phyloP scores from a whole-genome alignment of 2,797 vertebrate genomes.

The Phoxinus dragarum region DNA sequence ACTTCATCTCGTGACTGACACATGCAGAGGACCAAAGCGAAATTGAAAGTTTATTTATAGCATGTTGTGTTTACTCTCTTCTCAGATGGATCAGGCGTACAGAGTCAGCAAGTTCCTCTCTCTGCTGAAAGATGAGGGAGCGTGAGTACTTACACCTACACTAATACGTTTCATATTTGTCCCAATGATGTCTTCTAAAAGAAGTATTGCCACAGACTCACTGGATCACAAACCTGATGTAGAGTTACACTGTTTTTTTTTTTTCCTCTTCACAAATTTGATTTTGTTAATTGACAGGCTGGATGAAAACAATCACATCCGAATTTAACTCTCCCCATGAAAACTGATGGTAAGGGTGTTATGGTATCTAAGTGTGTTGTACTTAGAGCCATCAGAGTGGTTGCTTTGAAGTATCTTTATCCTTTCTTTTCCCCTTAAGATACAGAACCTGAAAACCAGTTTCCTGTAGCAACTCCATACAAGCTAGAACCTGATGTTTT shows the following conservation, averaged over 20 bases:
- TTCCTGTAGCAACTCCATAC: neutral
- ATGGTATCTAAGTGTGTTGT: constrained; percentile 26
- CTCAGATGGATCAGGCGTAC: constrained; percentile 92
- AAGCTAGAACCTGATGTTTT: neutral
- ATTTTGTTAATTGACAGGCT: constrained; percentile 71
- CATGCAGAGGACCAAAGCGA: neutral
- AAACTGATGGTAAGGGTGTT: constrained; percentile 70
- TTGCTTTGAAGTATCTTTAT: constrained; percentile 9
- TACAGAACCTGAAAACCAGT: constrained; percentile 1
- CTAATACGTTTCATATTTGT: neutral
- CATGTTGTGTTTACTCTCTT: constrained; percentile 28
- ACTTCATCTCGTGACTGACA: constrained; percentile 1
- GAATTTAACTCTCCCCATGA: constrained; percentile 69
- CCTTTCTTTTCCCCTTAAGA: neutral
- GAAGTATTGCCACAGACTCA: neutral
- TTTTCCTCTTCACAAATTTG: neutral
- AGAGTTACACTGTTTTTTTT: neutral
- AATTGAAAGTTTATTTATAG: neutral
- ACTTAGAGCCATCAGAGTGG: neutral
- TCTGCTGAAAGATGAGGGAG: constrained; percentile 92
- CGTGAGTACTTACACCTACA: constrained; percentile 83
- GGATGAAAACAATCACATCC: constrained; percentile 79
- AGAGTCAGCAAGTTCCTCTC: constrained; percentile 94
- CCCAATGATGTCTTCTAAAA: neutral
- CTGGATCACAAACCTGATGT: neutral